Evolutionary conservation across 1,140 invertebrate genomes (phyloP), one percentile per base, ranked within the genome.

Genomic region (Aphelenchoides besseyi): DNA sequence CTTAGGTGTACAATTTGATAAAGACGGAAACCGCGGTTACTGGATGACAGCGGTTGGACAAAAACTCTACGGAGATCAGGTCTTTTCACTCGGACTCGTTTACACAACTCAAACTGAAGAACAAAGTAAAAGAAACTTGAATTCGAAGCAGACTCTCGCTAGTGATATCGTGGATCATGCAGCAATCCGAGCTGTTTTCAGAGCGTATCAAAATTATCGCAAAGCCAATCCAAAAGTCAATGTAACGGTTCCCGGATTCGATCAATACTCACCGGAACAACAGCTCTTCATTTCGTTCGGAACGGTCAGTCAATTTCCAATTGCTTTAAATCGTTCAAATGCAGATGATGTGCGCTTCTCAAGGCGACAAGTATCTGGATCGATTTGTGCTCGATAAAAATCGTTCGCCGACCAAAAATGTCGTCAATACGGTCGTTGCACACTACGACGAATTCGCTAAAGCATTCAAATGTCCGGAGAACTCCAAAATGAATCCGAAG

Each of bases 391-490:
- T 59, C 26, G 55, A 59, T 33, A 18, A 59, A 5, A 23, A 59
- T 28, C 55, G 18, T 28, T 59, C 55, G 18, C 55, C 55, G 5
- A 28, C 5, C 26, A 28, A 8, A 8, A 8, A 8, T 33, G 5
- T 5, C 18, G 18, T 59, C 55, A 59, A 59, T 33, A 59, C 55
- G 5, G 55, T 59, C 55, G 5, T 59, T 5, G 5, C 5, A 28
- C 5, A 59, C 55, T 59, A 8, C 18, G 26, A 5, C 55, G 55
- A 59, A 33, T 59, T 59, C 18, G 55, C 55, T 59, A 59, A 12
- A 33, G 55, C 18, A 5, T 59, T 59, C 18, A 59, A 59, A 23
- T 59, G 55, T 23, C 26, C 5, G 12, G 5, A 28, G 12, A 33
- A 33, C 18, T 8, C 26, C 5, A 5, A 5, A 23, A 59, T 59